Base-by-base conservation (phyloP, 1,140 invertebrate species). In the Anthonomus grandis region DNA sequence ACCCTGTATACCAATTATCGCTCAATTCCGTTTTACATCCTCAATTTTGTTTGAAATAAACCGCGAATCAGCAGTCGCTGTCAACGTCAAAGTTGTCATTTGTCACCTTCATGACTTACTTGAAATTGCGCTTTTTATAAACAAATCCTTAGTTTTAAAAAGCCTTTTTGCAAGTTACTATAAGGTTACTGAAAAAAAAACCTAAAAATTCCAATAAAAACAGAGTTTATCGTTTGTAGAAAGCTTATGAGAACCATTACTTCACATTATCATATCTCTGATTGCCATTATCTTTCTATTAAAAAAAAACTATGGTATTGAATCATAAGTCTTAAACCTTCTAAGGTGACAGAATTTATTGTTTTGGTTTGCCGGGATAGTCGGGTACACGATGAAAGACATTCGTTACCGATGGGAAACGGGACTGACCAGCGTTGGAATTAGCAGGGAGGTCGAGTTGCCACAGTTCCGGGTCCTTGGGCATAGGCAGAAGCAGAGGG, bases 331-430 rank as follows among this genome's bases (percentile, higher is more conserved):
- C 34, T 10, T 15, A 25, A 44, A 18, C 10, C 10, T 6, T 46
- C 22, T 18, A 6, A 53, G 38, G 34, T 53, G 57, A 52, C 72
- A 76, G 73, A 75, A 79, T 79, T 79, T 78, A 79, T 75, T 79
- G 75, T 79, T 79, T 76, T 82, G 77, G 75, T 79, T n/a, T 79
- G 76, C 82, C 67, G 68, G 54, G 63, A 62, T 69, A 91, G 92
- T 95, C 87, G 93, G 93, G 81, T 96, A 95, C 86, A 93, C 90
- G 81, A 95, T 93, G 86, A 88, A 87, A 81, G 93, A 97, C 86
- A 96, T 97, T 82, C 86, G 88, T 77, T 97, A 96, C 84, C 91
- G 89, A 82, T 96, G 93, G 93, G 86, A 87, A 79, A 84, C 87
- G 78, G 89, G 90, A 75, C 80, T 83, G 76, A 83, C 86, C 75